Percentiles rank a stretch among this genome's conserved stretches.
Conservation (phyloP, 2,113 vertebrate species). For the Lophura nycthemera region DNA sequence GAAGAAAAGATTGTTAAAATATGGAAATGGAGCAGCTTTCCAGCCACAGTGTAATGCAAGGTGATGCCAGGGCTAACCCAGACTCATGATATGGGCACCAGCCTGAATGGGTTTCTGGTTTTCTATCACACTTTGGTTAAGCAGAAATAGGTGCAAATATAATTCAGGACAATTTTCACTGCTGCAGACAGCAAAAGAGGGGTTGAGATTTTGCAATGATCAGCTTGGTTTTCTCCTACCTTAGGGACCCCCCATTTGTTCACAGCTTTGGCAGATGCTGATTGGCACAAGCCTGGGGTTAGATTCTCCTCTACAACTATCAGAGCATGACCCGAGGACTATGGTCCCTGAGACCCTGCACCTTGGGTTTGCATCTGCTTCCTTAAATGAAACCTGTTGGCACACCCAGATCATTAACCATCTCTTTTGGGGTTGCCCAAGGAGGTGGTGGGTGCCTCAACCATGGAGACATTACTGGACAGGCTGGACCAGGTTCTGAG, state of each 20-base stretch:
- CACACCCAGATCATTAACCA: fast-evolving
- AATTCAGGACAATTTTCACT: too few relatives aligned
- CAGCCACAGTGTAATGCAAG: neutral
- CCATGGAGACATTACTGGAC: too few relatives aligned
- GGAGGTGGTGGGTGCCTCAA: too few relatives aligned
- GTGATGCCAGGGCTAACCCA: fast-evolving
- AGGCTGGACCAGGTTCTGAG: too few relatives aligned
- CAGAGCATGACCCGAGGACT: neutral
- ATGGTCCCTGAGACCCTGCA: neutral
- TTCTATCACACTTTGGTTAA: neutral
- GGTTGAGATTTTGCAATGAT: fast-evolving
- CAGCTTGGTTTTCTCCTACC: neutral
- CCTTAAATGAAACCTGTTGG: neutral
- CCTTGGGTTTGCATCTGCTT: neutral
- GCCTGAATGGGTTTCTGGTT: neutral
- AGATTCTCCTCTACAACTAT: neutral
- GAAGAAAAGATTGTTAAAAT: neutral
- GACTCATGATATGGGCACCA: fast-evolving
- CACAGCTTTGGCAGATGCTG: neutral
- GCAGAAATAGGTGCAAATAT: neutral
- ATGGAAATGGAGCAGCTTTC: neutral
- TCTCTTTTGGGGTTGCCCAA: neutral
- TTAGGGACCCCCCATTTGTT: fast-evolving
- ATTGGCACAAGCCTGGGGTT: neutral
- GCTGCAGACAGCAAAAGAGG: neutral